phyloP scores from a whole-genome alignment of 2,113 vertebrate species.

The Phyllostomus discolor region DNA sequence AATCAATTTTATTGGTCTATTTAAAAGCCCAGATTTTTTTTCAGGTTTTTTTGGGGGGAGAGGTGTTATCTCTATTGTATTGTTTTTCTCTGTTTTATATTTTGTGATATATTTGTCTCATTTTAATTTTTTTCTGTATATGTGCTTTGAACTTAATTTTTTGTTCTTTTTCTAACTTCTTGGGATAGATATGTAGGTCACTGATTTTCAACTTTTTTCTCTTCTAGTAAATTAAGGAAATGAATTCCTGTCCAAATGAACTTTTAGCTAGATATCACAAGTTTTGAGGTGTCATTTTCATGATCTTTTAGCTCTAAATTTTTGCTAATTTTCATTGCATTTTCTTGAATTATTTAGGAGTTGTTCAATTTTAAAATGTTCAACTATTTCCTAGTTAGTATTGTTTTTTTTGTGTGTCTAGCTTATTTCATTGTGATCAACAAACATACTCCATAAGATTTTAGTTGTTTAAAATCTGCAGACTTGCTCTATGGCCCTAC shows the following conservation, averaged over 20 bases:
- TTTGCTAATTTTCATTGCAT: not conserved
- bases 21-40: not conserved
- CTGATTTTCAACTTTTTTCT: not conserved
- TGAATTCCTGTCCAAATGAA: not conserved
- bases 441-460: not conserved
- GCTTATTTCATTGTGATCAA: not conserved
- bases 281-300: not conserved
- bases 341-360: not conserved
- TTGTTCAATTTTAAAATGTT: not conserved
- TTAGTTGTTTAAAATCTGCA: not conserved
- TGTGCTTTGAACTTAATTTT: not conserved
- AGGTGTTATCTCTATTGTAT: not conserved
- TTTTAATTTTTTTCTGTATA: not conserved
- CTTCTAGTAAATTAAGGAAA: not conserved
- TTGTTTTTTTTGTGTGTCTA: not conserved
- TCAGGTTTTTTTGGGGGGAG: not conserved
- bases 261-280: not conserved
- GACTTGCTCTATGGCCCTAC: not conserved
- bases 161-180: not conserved
- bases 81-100: not conserved
- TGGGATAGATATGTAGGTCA: not conserved
- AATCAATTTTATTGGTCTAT: not conserved
- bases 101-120: not conserved
- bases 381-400: not conserved
- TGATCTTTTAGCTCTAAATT: not conserved